phyloP scores from a whole-genome alignment of 2,797 vertebrate species.

The Ctenosaura bakeri region DNA sequence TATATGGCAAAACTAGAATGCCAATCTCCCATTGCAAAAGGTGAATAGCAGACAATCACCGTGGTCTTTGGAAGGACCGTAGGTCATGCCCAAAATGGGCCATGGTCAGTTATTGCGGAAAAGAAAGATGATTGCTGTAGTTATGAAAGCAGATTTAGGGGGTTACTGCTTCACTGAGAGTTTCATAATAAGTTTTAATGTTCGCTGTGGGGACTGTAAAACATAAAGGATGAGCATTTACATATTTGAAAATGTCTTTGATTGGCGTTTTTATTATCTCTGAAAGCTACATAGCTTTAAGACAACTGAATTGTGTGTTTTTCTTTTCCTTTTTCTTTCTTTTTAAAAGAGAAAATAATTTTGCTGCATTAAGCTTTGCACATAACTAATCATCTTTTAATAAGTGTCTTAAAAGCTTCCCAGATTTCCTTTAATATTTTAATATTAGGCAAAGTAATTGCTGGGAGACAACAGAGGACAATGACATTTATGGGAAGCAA shows the following conservation, averaged over 20 bases:
- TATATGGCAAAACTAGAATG: not conserved
- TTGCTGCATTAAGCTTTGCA: conserved; percentile 83
- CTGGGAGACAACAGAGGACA: conserved; percentile 85
- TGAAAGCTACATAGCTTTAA: conserved; percentile 82
- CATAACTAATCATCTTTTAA: conserved; percentile 85
- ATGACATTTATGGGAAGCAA: conserved; percentile 79
- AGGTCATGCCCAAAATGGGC: not conserved
- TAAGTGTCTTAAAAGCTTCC: conserved; percentile 87
- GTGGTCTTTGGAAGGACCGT: conserved; percentile 55
- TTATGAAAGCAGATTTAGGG: conserved; percentile 62
- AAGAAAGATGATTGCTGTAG: conserved; percentile 52
- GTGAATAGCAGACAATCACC: not conserved
- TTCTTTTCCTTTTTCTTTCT: conserved; percentile 60
- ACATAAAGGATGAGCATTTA: conserved; percentile 79
- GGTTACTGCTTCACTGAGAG: conserved; percentile 57
- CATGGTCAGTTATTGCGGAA: conserved; percentile 4
- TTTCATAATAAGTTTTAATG: conserved; percentile 81
- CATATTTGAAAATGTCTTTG: conserved; percentile 78
- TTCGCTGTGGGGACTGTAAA: conserved; percentile 82
- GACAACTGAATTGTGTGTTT: conserved; percentile 80
- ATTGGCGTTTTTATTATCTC: conserved; percentile 87
- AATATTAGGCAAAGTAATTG: conserved; percentile 87
- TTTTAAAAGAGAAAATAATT: conserved; percentile 77
- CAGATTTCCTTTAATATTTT: conserved; percentile 87
- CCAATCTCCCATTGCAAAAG: not conserved